Conservation (phyloP, 1,140 invertebrate species). For the Papilio dardanus region DNA sequence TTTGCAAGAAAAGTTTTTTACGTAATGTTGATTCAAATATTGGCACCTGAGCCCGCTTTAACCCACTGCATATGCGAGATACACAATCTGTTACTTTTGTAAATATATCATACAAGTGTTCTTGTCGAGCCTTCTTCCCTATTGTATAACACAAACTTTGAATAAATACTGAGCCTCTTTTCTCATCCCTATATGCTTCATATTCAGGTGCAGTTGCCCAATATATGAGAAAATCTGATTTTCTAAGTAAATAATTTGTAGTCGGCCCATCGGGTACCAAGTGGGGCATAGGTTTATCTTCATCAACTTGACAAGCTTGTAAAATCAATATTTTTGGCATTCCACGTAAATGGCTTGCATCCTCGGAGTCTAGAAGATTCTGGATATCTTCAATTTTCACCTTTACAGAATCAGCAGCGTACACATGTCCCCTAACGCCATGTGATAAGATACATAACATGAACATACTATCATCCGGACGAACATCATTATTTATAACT, state of each 20-base stretch:
- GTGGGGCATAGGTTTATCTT: constrained; percentile 40
- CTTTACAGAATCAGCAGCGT: constrained; percentile 73
- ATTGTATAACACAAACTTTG: constrained; percentile 63
- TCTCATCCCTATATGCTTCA: constrained; percentile 66
- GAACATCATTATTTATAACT: constrained; percentile 55
- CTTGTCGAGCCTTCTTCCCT: constrained; percentile 48
- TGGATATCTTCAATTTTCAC: constrained; percentile 71
- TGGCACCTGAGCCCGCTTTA: constrained; percentile 62
- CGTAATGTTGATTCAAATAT: constrained; percentile 64
- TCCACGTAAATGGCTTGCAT: constrained; percentile 53
- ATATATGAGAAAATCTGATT: constrained; percentile 70
- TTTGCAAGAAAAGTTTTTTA: constrained; percentile 64
- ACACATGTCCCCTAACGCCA: constrained; percentile 70
- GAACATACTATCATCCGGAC: constrained; percentile 67
- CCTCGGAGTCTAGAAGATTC: constrained; percentile 66
- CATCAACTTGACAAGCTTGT: constrained; percentile 74
- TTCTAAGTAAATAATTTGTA: constrained; percentile 55
- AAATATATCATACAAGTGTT: constrained; percentile 70
- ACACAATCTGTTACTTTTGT: constrained; percentile 66
- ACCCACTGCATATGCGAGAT: constrained; percentile 52
- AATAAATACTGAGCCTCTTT: constrained; percentile 69
- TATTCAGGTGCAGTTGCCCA: constrained; percentile 74
- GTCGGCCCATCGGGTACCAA: constrained; percentile 61
- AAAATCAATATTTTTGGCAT: constrained; percentile 72
- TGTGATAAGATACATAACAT: constrained; percentile 75